These are phyloP conservation scores for Scaptomyza graminum DNA, from an alignment of 1,140 invertebrate species.

Conservation along the genomic window DNA sequence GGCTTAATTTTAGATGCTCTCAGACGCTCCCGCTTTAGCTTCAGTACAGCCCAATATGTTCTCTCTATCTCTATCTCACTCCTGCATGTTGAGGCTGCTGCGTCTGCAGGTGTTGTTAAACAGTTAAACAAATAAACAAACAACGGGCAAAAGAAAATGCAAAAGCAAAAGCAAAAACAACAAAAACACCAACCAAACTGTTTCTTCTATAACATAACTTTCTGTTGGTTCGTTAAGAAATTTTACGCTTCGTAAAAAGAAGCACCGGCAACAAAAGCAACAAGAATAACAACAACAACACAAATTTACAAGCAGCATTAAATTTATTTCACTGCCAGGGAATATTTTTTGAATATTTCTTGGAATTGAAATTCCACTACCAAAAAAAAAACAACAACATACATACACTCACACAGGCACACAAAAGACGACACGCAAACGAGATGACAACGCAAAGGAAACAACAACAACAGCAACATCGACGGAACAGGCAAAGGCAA, in stretches of 20 bases:
- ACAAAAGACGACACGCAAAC: slow-evolving; percentile 65
- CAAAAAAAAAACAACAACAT: slow-evolving; percentile 39
- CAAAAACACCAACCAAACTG: slow-evolving; percentile 32
- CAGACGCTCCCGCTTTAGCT: slow-evolving; percentile 23
- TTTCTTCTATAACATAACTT: slow-evolving; percentile 62
- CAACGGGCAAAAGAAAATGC: slow-evolving; percentile 51
- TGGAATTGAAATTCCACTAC: slow-evolving; percentile 73
- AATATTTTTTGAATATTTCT: slow-evolving; percentile 82
- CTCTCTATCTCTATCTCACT: slow-evolving; percentile 10
- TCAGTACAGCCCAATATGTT: neutral
- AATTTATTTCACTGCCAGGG: slow-evolving; percentile 75
- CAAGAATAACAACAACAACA: slow-evolving; percentile 38
- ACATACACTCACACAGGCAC: neutral
- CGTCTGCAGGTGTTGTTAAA: slow-evolving; percentile 78
- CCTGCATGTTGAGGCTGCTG: slow-evolving; percentile 30
- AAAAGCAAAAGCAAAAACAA: slow-evolving; percentile 22
- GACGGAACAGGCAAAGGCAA: slow-evolving; percentile 45
- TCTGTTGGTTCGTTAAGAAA: slow-evolving; percentile 78
- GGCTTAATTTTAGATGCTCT: slow-evolving; percentile 69
- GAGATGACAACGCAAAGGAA: slow-evolving; percentile 75
- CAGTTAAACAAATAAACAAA: slow-evolving; percentile 79
- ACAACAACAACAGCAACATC: slow-evolving; percentile 52
- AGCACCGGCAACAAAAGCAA: slow-evolving; percentile 23
- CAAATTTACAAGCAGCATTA: slow-evolving; percentile 71
- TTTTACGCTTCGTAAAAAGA: slow-evolving; percentile 75